Conservation (phyloP, 2,888 invertebrate genomes). For the Ceraclea dissimilis region DNA sequence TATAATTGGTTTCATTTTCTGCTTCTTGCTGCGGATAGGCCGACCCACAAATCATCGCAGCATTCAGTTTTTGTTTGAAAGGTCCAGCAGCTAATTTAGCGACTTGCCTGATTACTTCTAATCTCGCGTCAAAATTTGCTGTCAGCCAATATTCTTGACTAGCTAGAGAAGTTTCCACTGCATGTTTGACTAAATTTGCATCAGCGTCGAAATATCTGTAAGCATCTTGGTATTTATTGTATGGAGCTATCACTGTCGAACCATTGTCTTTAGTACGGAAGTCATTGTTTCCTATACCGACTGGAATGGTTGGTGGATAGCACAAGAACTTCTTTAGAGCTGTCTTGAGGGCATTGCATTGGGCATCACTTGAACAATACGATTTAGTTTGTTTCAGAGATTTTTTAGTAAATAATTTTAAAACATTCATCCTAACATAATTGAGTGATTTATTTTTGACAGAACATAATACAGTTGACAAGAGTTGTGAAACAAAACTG, state of each 20-base stretch:
- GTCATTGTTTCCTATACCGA: not conserved
- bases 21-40: not conserved
- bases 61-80: constrained; percentile 83
- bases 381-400: not conserved
- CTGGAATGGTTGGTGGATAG: not conserved
- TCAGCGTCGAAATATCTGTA: constrained; percentile 83
- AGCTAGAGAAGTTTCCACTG: constrained; percentile 70
- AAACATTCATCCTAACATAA: not conserved
- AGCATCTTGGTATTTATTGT: constrained; percentile 1
- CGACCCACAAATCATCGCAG: constrained; percentile 71
- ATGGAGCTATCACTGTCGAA: not conserved
- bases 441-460: not conserved
- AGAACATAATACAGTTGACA: not conserved
- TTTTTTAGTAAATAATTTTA: not conserved
- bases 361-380: not conserved
- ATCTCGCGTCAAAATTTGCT: constrained; percentile 69
- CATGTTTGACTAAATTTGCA: constrained; percentile 71
- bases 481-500: not conserved
- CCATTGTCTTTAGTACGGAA: not conserved
- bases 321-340: not conserved
- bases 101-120: constrained; percentile 77
- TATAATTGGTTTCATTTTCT: not conserved
- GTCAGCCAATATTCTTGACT: constrained; percentile 85
- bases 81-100: constrained; percentile 84
- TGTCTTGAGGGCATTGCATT: not conserved